Evolutionary conservation across 2,797 vertebrate genomes (phyloP).

Genomic region (Setipinna tenuifilis): DNA sequence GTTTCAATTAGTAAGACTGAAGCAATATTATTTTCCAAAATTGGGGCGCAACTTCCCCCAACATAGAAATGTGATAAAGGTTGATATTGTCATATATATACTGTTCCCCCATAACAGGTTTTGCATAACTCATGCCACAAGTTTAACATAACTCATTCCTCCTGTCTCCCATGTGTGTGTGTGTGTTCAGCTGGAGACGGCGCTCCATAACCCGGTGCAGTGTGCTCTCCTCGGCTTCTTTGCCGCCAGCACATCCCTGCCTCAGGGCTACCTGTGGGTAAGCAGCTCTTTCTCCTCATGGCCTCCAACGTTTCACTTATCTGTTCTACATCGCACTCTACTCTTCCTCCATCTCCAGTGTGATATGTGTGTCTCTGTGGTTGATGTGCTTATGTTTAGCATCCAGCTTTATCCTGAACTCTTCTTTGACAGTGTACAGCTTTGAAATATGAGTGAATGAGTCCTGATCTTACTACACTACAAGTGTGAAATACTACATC

Average conservation of each 20-base stretch:
- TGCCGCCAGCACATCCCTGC: slow-evolving; percentile 82
- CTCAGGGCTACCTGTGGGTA: slow-evolving; percentile 92
- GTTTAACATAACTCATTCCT: background rate
- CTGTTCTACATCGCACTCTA: background rate
- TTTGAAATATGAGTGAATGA: background rate
- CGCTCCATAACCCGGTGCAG: slow-evolving; percentile 85
- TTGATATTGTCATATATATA: too few species aligned
- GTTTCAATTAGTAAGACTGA: too few species aligned
- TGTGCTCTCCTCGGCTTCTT: slow-evolving; percentile 87
- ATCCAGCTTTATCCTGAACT: background rate
- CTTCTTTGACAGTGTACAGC: background rate
- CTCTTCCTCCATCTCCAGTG: background rate
- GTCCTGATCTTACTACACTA: background rate
- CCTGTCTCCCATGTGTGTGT: background rate
- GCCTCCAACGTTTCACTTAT: background rate
- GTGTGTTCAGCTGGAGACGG: slow-evolving; percentile 73
- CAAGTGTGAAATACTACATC: background rate
- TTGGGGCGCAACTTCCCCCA: too few species aligned
- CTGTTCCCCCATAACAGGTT: too few species aligned
- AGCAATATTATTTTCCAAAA: too few species aligned
- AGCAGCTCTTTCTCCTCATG: slow-evolving; percentile 60
- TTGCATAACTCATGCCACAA: too few species aligned
- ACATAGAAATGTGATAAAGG: too few species aligned
- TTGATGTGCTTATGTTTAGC: background rate
- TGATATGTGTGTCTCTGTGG: background rate